Base-by-base conservation (phyloP, 1,140 invertebrate genomes). In the Delia radicum region DNA sequence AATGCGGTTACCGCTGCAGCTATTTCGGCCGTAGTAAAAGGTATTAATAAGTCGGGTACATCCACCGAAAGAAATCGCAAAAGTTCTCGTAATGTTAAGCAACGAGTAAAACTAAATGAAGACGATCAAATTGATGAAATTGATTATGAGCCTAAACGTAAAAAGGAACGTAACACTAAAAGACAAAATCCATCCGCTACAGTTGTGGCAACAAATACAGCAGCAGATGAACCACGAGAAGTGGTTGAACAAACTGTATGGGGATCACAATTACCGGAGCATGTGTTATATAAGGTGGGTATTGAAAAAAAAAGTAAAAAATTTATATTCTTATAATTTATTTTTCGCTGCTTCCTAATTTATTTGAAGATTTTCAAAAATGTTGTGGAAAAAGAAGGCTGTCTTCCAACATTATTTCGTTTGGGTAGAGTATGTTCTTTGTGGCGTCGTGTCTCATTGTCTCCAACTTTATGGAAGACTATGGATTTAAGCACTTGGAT, bases 401-500 rank as follows among this genome's bases (percentile, higher is more conserved):
- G 91, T 76, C 87, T 95, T 79, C 94, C 94, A 61, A 89, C 91
- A 79, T 87, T 94, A 75, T 89, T 86, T 86, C 93, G 93, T 80
- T 89, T 94, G 80, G 89, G 91, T 63, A 89, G 89, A 83, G 94
- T 95, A 10, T 95, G 94, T 87, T 89, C 89, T 74, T 82, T 92
- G 65, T 96, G 94, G 94, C 87, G 91, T 62, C 88, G 90, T 79
- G 90, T 93, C 10, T 91, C 93, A 26, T 86, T 89, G 28, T 88
- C 88, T 55, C 90, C 93, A 2, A 86, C 88, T 31, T 85, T 96
- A 21, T 96, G 94, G 94, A 89, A 89, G 75, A 91, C 90, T 80
- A 90, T 94, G 78, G 94, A 96, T 84, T 87, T 95, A 80, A 89
- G 89, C 74, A 91, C 91, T 77, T 91, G 91, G 87, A 91, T 94